These are phyloP conservation scores for Clavelina lepadiformis DNA, from an alignment of 23 tunicate genomes.

Conservation along the genomic window DNA sequence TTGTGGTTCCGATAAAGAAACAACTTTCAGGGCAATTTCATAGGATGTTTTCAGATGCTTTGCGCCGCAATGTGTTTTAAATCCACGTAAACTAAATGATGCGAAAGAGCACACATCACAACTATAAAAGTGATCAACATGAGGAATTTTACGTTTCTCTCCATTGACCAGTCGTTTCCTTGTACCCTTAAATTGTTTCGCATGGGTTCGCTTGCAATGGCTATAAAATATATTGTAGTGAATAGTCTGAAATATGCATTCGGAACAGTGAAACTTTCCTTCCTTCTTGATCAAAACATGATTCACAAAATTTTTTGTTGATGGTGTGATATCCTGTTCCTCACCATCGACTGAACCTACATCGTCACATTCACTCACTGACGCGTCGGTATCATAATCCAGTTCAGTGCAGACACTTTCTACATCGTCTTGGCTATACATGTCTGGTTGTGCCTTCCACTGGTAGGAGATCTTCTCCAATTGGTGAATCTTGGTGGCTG, in stretches of 20 bases:
- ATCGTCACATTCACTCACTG: too few relatives aligned
- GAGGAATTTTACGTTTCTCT: too few relatives aligned
- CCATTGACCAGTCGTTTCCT: too few relatives aligned
- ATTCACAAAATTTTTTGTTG: neutral
- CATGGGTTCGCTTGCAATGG: constrained; percentile 11
- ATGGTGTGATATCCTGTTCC: too few relatives aligned
- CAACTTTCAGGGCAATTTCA: neutral
- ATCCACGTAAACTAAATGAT: constrained; percentile 10
- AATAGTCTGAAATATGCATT: constrained; percentile 25
- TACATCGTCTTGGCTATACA: too few relatives aligned
- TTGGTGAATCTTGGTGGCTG: too few relatives aligned
- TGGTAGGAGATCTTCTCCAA: too few relatives aligned
- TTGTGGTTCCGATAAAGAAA: constrained; percentile 5
- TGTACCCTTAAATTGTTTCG: neutral
- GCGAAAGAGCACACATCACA: constrained; percentile 16
- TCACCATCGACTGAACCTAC: too few relatives aligned
- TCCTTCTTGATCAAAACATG: constrained; percentile 7
- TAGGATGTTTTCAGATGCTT: constrained; percentile 1
- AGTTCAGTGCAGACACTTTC: too few relatives aligned
- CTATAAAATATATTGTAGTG: constrained; percentile 8
- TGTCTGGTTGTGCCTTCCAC: too few relatives aligned
- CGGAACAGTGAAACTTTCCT: constrained; percentile 13
- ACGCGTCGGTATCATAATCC: too few relatives aligned
- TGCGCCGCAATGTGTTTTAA: constrained; percentile 14
- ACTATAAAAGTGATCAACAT: neutral